Evolutionary conservation across 2,797 vertebrate genomes (phyloP).

Genomic region (Fratercula arctica): DNA sequence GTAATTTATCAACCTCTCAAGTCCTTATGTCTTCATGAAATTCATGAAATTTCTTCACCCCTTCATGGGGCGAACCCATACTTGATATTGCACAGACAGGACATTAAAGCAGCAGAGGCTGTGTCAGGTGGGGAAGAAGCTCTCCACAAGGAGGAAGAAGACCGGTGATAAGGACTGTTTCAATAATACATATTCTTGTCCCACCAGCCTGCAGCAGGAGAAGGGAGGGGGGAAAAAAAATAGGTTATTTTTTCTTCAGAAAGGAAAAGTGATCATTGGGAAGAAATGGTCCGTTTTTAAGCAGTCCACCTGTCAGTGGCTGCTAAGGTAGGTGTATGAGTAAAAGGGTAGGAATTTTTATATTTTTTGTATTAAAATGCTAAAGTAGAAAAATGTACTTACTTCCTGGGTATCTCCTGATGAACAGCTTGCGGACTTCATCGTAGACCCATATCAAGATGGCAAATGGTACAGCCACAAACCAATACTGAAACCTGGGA

Average conservation of each 20-base stretch:
- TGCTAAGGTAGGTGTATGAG: neutral
- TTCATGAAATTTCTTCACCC: conserved; percentile 16
- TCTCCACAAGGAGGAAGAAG: neutral
- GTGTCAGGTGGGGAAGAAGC: neutral
- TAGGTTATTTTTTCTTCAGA: neutral
- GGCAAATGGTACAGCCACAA: conserved; percentile 75
- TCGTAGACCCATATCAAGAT: conserved; percentile 81
- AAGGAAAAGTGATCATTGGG: neutral
- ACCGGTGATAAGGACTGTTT: neutral
- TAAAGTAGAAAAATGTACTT: conserved; percentile 30
- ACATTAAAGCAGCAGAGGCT: conserved; percentile 28
- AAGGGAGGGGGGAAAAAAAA: neutral
- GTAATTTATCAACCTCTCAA: conserved; percentile 10
- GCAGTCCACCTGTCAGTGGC: neutral
- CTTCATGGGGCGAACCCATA: neutral
- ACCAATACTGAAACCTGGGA: conserved; percentile 80
- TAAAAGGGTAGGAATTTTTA: neutral
- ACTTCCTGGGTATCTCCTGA: conserved; percentile 82
- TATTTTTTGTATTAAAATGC: neutral
- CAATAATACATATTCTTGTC: conserved; percentile 84
- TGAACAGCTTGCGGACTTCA: conserved; percentile 79
- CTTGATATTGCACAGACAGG: conserved; percentile 45
- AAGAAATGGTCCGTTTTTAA: neutral
- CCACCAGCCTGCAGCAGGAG: conserved; percentile 78
- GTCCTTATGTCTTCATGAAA: conserved; percentile 35